Percentiles rank a stretch among this genome's conserved stretches.
phyloP scores from a whole-genome alignment of 2,888 invertebrate genomes.

The Idaea aversata region DNA sequence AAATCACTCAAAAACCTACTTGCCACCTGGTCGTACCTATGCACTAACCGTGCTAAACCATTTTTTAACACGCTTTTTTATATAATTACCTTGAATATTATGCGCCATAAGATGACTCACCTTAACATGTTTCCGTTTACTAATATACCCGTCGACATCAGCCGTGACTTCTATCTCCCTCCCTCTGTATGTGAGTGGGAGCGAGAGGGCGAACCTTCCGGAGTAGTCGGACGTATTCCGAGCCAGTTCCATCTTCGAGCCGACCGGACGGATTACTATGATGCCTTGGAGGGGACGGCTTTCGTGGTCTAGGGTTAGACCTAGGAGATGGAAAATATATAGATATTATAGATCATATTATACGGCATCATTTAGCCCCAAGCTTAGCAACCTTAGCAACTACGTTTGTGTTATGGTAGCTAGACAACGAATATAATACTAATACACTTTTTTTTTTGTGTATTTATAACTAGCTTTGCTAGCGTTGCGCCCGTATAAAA shows the following conservation, averaged over 20 bases:
- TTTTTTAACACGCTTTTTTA: no score
- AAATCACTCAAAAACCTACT: no score
- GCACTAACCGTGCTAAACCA: no score
- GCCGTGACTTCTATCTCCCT: slow-evolving; percentile 78
- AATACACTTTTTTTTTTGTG: no score
- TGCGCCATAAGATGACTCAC: slow-evolving; percentile 35
- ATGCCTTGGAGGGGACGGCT: slow-evolving; percentile 81
- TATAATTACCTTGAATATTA: no score
- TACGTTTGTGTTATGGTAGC: no score
- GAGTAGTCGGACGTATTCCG: slow-evolving; percentile 53
- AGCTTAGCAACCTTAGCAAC: not conserved
- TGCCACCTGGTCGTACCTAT: no score
- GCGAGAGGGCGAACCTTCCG: slow-evolving; percentile 72
- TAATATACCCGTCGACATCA: slow-evolving; percentile 80
- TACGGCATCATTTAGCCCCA: not conserved
- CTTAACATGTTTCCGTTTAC: slow-evolving; percentile 73
- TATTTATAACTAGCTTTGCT: no score
- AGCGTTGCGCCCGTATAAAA: no score
- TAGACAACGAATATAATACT: no score
- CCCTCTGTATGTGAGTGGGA: slow-evolving; percentile 64
- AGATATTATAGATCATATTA: not conserved
- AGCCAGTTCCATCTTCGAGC: slow-evolving; percentile 49
- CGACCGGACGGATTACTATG: slow-evolving; percentile 58
- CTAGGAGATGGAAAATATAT: slow-evolving; percentile 47
- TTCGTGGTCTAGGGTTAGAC: slow-evolving; percentile 80